Conservation (phyloP, 1,140 invertebrate genomes). For the Drepana arcuata region DNA sequence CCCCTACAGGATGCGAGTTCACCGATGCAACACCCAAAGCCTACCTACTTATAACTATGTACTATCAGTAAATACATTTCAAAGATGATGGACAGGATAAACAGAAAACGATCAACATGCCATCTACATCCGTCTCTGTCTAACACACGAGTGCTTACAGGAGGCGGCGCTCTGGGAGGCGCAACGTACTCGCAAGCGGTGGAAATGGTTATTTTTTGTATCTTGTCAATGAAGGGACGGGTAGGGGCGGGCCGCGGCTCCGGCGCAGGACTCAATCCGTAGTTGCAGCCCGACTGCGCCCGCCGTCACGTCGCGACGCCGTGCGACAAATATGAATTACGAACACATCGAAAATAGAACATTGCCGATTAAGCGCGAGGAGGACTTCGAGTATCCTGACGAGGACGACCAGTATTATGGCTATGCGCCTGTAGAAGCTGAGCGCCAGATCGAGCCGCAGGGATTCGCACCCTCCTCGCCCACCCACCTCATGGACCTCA, state of each 20-base stretch:
- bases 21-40: conserved; percentile 31
- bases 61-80: conserved; percentile 37
- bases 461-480: conserved; percentile 53
- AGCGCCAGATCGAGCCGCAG: conserved; percentile 36
- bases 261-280: conserved; percentile 29
- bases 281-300: conserved; percentile 32
- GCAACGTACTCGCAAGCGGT: conserved; percentile 23
- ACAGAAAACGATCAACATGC: conserved; percentile 36
- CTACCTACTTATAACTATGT: conserved; percentile 31
- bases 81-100: conserved; percentile 62
- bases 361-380: conserved; percentile 55
- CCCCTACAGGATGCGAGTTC: conserved; percentile 32
- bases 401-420: conserved; percentile 48
- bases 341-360: conserved; percentile 38
- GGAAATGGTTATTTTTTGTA: conserved; percentile 63
- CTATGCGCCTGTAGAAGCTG: conserved; percentile 46
- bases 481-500: conserved; percentile 57
- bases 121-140: conserved; percentile 33
- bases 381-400: conserved; percentile 39
- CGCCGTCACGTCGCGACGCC: conserved; percentile 10
- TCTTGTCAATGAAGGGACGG: conserved; percentile 67
- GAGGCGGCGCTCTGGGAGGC: conserved; percentile 51
- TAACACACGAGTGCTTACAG: conserved; percentile 17
- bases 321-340: conserved; percentile 48
- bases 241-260: conserved; percentile 39